Percentiles rank a stretch among this genome's conserved stretches.
phyloP scores from a whole-genome alignment of 1,140 invertebrate genomes.

The Argopecten irradians region DNA sequence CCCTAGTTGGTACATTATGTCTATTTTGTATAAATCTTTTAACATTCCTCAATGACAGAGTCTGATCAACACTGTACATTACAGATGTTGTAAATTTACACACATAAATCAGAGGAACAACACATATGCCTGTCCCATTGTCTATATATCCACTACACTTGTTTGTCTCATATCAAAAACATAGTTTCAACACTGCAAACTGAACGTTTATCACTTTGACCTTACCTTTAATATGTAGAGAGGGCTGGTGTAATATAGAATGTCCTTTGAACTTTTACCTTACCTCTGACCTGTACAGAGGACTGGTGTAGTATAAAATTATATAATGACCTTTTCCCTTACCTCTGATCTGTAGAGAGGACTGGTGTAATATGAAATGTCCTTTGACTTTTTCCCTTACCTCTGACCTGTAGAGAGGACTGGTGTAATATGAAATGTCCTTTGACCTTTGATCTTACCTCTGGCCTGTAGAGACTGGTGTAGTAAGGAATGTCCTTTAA shows the following conservation, averaged over 20 bases:
- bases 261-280: slow-evolving; percentile 82
- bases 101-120: slow-evolving; percentile 79
- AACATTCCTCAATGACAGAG: not conserved
- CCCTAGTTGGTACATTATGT: not conserved
- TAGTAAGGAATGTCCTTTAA: slow-evolving; percentile 87
- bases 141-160: no score
- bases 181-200: not conserved
- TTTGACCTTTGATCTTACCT: slow-evolving; percentile 39
- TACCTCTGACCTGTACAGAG: slow-evolving; percentile 16
- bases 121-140: no score
- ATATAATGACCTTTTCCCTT: not conserved
- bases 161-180: slow-evolving; percentile 87
- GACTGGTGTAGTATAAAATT: not conserved
- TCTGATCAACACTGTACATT: not conserved
- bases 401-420: slow-evolving; percentile 26
- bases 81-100: not conserved
- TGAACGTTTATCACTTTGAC: no score
- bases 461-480: slow-evolving; percentile 85
- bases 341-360: not conserved
- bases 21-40: not conserved
- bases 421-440: not conserved
- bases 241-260: slow-evolving; percentile 80
- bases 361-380: not conserved
- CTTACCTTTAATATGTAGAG: not conserved
- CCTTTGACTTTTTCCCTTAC: no score